Conservation (phyloP, 2,797 vertebrate genomes). For the Hyperoplus immaculatus region DNA sequence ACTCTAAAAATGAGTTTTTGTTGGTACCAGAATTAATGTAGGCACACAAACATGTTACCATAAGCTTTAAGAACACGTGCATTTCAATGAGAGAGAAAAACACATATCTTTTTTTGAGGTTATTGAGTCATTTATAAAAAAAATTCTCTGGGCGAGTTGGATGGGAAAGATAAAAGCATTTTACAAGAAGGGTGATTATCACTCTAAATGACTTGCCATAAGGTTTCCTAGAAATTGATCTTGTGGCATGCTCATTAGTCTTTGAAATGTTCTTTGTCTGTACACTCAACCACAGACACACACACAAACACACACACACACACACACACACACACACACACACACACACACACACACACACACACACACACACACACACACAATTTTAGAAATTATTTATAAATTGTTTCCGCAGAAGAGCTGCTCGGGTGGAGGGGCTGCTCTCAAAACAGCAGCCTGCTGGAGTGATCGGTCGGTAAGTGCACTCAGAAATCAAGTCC, state of each 20-base stretch:
- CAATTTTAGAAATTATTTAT: conserved; percentile 73
- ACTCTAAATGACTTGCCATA: conserved; percentile 73
- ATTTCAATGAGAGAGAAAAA: background rate
- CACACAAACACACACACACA: conserved; percentile 60
- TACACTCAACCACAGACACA: conserved; percentile 66
- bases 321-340: conserved; percentile 68
- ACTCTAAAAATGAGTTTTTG: conserved; percentile 20
- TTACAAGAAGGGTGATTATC: conserved; percentile 72
- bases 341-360: conserved; percentile 51
- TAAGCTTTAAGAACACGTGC: conserved; percentile 1
- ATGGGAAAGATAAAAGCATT: conserved; percentile 73
- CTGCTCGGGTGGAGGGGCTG: conserved; percentile 34
- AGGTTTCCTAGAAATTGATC: conserved; percentile 82
- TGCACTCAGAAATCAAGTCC: conserved; percentile 86
- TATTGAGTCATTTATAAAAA: background rate
- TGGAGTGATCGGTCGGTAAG: conserved; percentile 75
- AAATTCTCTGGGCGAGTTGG: conserved; percentile 33
- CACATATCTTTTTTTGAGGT: background rate
- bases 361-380: conserved; percentile 42
- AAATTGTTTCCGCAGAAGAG: conserved; percentile 78
- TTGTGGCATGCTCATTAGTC: conserved; percentile 76
- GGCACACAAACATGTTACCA: conserved; percentile 25
- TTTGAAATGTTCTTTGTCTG: conserved; percentile 70
- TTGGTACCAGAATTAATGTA: conserved; percentile 20
- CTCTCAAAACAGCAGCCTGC: conserved; percentile 79